Evolutionary conservation across 1,140 invertebrate genomes (phyloP).

Genomic region (Coptotermes formosanus): DNA sequence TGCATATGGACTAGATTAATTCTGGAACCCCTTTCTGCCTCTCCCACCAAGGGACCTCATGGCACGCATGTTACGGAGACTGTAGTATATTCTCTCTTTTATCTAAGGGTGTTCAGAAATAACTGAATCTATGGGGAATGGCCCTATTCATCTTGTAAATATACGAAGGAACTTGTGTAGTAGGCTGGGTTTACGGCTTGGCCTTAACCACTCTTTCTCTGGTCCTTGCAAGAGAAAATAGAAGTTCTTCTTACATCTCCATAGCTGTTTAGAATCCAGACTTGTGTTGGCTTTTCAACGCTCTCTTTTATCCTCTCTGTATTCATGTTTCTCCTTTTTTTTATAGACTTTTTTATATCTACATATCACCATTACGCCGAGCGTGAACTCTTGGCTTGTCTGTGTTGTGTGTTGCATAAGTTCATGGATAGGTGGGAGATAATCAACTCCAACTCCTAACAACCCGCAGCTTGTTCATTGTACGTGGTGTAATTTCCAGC

Average conservation of each 20-base stretch:
- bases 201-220: slow-evolving; percentile 10
- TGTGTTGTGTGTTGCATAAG: not conserved
- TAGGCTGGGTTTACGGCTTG: not conserved
- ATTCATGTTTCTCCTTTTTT: not conserved
- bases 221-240: not conserved
- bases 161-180: not conserved
- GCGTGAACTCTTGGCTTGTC: no score
- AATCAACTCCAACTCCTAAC: not conserved
- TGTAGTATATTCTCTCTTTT: slow-evolving; percentile 2
- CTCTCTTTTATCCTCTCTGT: not conserved
- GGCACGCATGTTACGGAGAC: not conserved
- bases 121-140: slow-evolving; percentile 42
- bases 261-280: slow-evolving; percentile 11
- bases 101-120: slow-evolving; percentile 35
- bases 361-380: no score
- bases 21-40: not conserved
- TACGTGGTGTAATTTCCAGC: not conserved
- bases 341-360: no score
- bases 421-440: not conserved
- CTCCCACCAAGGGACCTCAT: not conserved
- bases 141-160: slow-evolving; percentile 42
- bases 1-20: not conserved
- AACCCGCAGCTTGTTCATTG: not conserved
- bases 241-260: slow-evolving; percentile 8
- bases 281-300: slow-evolving; percentile 4